phyloP scores from a whole-genome alignment of 1,140 invertebrate species.

The Drosophila kohkoa region DNA sequence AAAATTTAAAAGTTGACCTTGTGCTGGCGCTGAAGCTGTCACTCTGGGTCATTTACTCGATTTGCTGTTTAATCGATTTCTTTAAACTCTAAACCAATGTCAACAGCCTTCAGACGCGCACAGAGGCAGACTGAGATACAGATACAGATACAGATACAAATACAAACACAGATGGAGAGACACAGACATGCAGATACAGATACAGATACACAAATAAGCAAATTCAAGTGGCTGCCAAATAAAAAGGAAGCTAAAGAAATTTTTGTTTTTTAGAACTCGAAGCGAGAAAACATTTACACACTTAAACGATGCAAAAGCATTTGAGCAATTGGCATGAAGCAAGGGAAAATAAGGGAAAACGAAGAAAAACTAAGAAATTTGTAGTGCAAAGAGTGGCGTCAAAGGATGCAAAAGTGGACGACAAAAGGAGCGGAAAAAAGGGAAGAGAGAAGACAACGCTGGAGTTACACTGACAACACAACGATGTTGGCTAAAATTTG shows the following conservation, averaged over 20 bases:
- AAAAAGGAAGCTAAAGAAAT: conserved; percentile 42
- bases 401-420: conserved; percentile 22
- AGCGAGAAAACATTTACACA: conserved; percentile 57
- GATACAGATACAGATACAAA: conserved; percentile 11
- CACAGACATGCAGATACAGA: conserved; percentile 18
- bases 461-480: conserved; percentile 12
- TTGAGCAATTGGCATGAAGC: conserved; percentile 17
- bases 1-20: conserved; percentile 47
- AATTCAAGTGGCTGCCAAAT: conserved; percentile 44
- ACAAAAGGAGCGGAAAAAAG: neutral
- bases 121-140: conserved; percentile 8
- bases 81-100: conserved; percentile 60
- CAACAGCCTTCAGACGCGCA: conserved; percentile 49
- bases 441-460: neutral
- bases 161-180: conserved; percentile 16
- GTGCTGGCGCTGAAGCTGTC: conserved; percentile 17
- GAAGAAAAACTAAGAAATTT: conserved; percentile 23
- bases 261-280: conserved; percentile 41
- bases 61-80: conserved; percentile 58
- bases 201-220: conserved; percentile 42
- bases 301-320: conserved; percentile 52
- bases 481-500: conserved; percentile 50
- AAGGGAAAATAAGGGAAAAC: neutral
- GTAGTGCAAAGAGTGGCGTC: conserved; percentile 13
- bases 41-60: conserved; percentile 53